These are phyloP conservation scores for Platycnemis pennipes DNA, from an alignment of 2,888 invertebrate genomes.

Conservation along the genomic window DNA sequence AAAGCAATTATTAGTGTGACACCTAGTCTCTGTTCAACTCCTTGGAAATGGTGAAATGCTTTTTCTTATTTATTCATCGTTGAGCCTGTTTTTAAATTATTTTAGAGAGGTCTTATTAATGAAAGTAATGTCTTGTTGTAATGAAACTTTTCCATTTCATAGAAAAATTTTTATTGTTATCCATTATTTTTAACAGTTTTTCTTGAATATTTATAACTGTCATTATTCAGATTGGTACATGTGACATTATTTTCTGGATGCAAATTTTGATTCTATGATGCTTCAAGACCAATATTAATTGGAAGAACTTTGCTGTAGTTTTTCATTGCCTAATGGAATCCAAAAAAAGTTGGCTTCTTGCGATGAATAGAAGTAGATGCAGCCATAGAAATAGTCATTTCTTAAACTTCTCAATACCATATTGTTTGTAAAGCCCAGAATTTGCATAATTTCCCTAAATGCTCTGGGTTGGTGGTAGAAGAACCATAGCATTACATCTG, in stretches of 20 bases:
- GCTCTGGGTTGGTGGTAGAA: background rate
- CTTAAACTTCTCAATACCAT: background rate
- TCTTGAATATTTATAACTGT: background rate
- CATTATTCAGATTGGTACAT: background rate
- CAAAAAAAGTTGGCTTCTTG: conserved; percentile 12
- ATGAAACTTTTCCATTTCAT: background rate
- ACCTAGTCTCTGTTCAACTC: conserved; percentile 61
- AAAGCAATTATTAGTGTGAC: conserved; percentile 64
- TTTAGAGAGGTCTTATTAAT: background rate
- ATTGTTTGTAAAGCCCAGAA: background rate
- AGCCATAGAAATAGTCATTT: background rate
- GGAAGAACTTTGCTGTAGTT: background rate
- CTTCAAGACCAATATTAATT: background rate
- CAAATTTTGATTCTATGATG: background rate
- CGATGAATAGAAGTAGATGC: conserved; percentile 9
- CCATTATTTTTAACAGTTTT: background rate
- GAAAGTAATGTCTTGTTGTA: background rate
- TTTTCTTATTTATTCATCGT: conserved; percentile 40
- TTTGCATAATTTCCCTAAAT: background rate
- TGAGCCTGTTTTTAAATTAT: conserved; percentile 36
- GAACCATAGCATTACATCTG: background rate
- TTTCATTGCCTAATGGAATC: background rate
- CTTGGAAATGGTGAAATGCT: conserved; percentile 67
- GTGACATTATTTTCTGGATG: background rate
- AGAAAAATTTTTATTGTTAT: background rate